Conservation (phyloP, 1,140 invertebrate species). For the Papilio xuthus region DNA sequence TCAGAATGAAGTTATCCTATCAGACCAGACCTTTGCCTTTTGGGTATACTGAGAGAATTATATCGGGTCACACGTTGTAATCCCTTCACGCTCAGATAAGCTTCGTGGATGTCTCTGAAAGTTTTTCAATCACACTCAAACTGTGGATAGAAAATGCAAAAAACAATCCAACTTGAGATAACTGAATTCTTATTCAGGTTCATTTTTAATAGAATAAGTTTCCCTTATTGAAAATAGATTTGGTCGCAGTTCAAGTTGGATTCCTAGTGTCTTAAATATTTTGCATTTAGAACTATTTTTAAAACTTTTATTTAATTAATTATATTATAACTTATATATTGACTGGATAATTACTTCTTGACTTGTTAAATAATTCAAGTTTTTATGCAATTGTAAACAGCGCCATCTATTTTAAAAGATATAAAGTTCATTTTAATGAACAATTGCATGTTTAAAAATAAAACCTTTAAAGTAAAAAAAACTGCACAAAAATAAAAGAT, state of each 20-base stretch:
- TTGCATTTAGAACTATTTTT: background rate
- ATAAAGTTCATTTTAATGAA: background rate
- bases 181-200: conserved; percentile 31
- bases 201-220: conserved; percentile 37
- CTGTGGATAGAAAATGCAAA: conserved; percentile 33
- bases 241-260: background rate
- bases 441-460: background rate
- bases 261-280: background rate
- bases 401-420: conserved; percentile 1
- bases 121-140: conserved; percentile 37
- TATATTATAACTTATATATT: background rate
- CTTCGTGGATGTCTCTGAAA: conserved; percentile 27
- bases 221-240: conserved; percentile 28
- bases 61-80: conserved; percentile 34
- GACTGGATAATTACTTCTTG: background rate
- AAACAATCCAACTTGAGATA: conserved; percentile 36
- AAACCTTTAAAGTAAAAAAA: no score
- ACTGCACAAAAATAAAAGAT: background rate
- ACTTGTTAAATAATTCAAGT: background rate
- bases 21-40: background rate
- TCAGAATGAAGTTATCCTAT: conserved; percentile 23
- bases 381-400: background rate
- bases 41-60: background rate
- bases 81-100: conserved; percentile 34
- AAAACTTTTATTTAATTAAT: background rate